Base-by-base conservation (phyloP, 2,113 vertebrate species). In the Engystomops pustulosus region DNA sequence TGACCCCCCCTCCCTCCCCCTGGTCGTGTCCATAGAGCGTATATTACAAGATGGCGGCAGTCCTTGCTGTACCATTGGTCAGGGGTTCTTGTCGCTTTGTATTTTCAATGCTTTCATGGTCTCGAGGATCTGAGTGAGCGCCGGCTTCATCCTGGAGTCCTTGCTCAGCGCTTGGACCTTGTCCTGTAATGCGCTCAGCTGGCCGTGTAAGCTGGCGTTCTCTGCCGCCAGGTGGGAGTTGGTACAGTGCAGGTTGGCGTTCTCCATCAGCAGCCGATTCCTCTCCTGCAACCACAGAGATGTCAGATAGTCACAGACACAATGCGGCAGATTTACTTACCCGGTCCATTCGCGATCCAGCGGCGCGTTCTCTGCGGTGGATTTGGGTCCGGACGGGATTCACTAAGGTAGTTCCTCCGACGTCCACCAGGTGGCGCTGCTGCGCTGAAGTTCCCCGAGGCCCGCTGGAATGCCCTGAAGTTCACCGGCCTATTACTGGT, bases 61-160 rank as follows among this genome's bases (percentile, higher is more conserved):
- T 41, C 67, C 30, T 12, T 69, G 0, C 32, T n/a, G 5, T 27
- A 17, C 6, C 6, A 5, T 34, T 55, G 18, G 67, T 75, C 60
- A 44, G 5, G 58, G 51, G 5, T 65, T 53, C 36, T 69, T 70
- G 41, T 76, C 65, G 0, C 10, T 36, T 30, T 77, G 74, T 36
- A 87, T 51, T 2, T 85, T 87, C n/a, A 89, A 65, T 15, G 62
- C 5, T 18, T 71, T 85, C 49, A 88, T 12, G 20, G 68, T 45
- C 25, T 85, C 53, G 30, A 87, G 69, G 6, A 89, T 74, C 18
- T 71, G 83, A 0, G 69, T 44, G 49, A 86, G 12, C 1, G 85
- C n/a, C 1, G 69, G 41, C 6, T 51, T 44, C 17, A 47, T 20
- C 0, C 12, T 41, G 41, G n/a, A 65, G 58, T 86, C 70, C 32